Conservation (phyloP, 2,113 vertebrate genomes). For the Festucalex cinctus region DNA sequence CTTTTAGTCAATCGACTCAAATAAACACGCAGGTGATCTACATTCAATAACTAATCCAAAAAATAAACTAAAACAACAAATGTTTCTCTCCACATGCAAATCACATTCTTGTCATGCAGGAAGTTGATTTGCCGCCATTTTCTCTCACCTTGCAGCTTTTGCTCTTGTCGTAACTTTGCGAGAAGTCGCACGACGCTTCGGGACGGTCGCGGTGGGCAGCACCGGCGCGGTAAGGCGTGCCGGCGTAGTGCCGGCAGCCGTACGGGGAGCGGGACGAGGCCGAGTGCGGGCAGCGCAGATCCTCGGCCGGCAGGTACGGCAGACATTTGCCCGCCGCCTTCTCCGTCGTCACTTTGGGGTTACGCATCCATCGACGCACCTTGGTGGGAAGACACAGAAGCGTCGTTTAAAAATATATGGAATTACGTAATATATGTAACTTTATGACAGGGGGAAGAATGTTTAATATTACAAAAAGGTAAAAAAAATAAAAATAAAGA, state of each 20-base stretch:
- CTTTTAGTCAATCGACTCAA: background rate
- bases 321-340: slow-evolving; percentile 79
- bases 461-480: no score
- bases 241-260: slow-evolving; percentile 74
- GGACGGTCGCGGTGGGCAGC: slow-evolving; percentile 68
- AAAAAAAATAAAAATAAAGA: no score
- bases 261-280: slow-evolving; percentile 67
- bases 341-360: slow-evolving; percentile 84
- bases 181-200: slow-evolving; percentile 61
- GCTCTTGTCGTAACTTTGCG: slow-evolving; percentile 71
- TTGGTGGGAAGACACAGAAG: slow-evolving; percentile 38
- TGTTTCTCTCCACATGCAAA: no score
- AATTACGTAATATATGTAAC: no score
- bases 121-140: no score
- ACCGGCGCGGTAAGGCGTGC: slow-evolving; percentile 42
- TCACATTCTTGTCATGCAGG: no score
- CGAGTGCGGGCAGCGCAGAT: slow-evolving; percentile 78
- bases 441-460: no score
- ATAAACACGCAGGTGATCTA: background rate
- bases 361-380: slow-evolving; percentile 95
- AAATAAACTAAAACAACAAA: no score
- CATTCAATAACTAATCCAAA: background rate
- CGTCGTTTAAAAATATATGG: background rate
- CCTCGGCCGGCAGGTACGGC: slow-evolving; percentile 77
- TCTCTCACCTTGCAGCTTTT: slow-evolving; percentile 80